These are phyloP conservation scores for Temnothorax unifasciatus DNA, from an alignment of 2,888 invertebrate species.

Conservation along the genomic window DNA sequence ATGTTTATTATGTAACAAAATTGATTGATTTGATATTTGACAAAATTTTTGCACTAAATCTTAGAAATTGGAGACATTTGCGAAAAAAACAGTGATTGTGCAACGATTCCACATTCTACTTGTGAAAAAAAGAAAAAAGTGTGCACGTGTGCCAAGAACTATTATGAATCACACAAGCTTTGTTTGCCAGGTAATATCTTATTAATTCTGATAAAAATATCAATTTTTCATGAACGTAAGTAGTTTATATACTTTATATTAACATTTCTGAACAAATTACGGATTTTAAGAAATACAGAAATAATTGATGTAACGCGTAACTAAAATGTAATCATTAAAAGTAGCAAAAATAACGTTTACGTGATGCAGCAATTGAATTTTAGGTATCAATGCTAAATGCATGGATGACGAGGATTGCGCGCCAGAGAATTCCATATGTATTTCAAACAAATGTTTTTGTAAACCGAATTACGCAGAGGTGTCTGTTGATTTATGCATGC, in stretches of 20 bases:
- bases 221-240: not conserved
- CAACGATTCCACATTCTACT: constrained; percentile 33
- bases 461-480: constrained; percentile 51
- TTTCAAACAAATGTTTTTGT: constrained; percentile 67
- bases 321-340: not conserved
- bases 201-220: not conserved
- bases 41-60: constrained; percentile 37
- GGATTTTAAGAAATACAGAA: not conserved
- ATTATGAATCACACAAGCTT: constrained; percentile 59
- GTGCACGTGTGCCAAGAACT: constrained; percentile 68
- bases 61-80: constrained; percentile 71
- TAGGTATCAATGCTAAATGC: constrained; percentile 74
- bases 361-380: not conserved
- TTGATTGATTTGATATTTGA: not conserved
- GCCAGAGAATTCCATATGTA: constrained; percentile 68
- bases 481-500: constrained; percentile 64
- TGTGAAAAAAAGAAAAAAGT: constrained; percentile 58
- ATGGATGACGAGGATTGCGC: constrained; percentile 56
- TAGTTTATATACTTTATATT: not conserved
- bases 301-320: not conserved
- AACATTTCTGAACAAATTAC: not conserved
- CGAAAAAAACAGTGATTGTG: constrained; percentile 69
- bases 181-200: constrained; percentile 73
- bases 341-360: not conserved
- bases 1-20: not conserved